Conservation (phyloP, 2,888 invertebrate genomes). For the Athetis lepigone region DNA sequence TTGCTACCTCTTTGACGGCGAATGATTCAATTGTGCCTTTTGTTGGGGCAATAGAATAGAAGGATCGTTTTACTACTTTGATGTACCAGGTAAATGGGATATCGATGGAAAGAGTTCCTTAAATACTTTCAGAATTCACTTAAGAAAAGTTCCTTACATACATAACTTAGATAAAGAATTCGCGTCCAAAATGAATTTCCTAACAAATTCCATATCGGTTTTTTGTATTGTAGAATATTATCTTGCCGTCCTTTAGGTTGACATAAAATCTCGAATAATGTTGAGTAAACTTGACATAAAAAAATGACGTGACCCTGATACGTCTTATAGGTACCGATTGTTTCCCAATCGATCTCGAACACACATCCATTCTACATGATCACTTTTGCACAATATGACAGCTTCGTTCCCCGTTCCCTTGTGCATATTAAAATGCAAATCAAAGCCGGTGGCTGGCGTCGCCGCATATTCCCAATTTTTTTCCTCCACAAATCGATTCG, state of each 20-base stretch:
- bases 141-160: conserved; percentile 50
- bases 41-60: conserved; percentile 1
- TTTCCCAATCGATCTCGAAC: conserved; percentile 57
- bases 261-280: conserved; percentile 68
- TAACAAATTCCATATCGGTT: conserved; percentile 65
- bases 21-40: conserved; percentile 25
- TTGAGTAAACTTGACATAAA: no score
- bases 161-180: conserved; percentile 62
- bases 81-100: not conserved
- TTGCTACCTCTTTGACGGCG: conserved; percentile 7
- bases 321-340: conserved; percentile 59
- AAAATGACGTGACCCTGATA: conserved; percentile 50
- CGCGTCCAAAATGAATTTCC: conserved; percentile 66
- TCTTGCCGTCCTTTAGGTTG: conserved; percentile 59
- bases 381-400: conserved; percentile 81
- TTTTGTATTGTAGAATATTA: conserved; percentile 70
- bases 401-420: conserved; percentile 77
- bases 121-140: conserved; percentile 38
- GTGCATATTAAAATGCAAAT: conserved; percentile 90
- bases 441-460: conserved; percentile 71
- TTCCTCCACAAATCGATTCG: conserved; percentile 76
- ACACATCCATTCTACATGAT: conserved; percentile 67
- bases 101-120: conserved; percentile 18
- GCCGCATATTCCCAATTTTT: conserved; percentile 66
- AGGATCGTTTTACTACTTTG: not conserved